Evolutionary conservation across 92 coral and sea anemone species (phyloP).

Genomic region (Ricordea florida): DNA sequence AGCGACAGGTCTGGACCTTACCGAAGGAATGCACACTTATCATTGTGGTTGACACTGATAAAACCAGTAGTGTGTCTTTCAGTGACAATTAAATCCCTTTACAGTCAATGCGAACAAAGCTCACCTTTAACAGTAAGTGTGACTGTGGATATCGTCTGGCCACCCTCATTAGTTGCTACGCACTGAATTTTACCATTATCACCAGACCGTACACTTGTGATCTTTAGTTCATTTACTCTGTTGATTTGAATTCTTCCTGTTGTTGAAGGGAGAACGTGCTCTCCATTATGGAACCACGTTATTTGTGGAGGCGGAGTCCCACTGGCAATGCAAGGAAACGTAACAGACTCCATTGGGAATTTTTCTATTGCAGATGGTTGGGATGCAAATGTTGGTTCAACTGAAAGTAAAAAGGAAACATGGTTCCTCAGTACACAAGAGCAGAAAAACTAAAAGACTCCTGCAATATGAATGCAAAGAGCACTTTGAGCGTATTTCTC

Average conservation of each 20-base stretch:
- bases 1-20: no score
- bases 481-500: no score
- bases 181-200: slow-evolving; percentile 93
- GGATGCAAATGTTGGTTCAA: slow-evolving; percentile 62
- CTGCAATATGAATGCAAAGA: neutral
- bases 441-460: neutral
- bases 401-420: slow-evolving; percentile 24
- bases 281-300: slow-evolving; percentile 93
- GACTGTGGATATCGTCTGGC: slow-evolving; percentile 67
- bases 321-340: slow-evolving; percentile 71
- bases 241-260: slow-evolving; percentile 41
- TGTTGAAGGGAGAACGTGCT: slow-evolving; percentile 33
- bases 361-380: slow-evolving; percentile 51
- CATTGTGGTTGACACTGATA: no score
- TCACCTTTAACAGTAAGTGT: slow-evolving; percentile 68
- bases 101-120: no score
- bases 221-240: slow-evolving; percentile 68
- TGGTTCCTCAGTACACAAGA: neutral
- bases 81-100: no score
- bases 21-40: no score
- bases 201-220: slow-evolving; percentile 48
- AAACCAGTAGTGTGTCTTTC: no score
- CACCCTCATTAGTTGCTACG: slow-evolving; percentile 85
- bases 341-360: slow-evolving; percentile 49
- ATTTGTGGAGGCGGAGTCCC: slow-evolving; percentile 72